Percentiles rank a stretch among this genome's conserved stretches.
Evolutionary conservation across 2,113 vertebrate genomes (phyloP).

Genomic region (Aegotheles bennettii): DNA sequence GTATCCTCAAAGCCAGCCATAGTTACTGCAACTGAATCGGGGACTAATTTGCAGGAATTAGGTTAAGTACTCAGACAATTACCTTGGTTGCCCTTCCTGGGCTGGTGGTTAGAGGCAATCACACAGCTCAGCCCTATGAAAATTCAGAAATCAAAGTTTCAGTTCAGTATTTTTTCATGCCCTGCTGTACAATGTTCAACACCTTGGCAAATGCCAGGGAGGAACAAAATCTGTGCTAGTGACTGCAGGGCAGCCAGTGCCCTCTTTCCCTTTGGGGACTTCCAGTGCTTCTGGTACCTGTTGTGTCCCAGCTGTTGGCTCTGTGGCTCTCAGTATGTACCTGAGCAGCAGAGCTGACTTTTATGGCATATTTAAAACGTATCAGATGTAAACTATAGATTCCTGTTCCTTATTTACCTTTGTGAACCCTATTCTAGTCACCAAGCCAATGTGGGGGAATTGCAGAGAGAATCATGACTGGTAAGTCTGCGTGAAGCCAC

Average conservation of each 20-base stretch:
- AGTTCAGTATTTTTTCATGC: background rate
- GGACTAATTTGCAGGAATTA: background rate
- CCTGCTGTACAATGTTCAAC: background rate
- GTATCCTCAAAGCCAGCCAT: background rate
- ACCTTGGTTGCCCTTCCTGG: background rate
- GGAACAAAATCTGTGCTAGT: background rate
- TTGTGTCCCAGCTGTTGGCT: background rate
- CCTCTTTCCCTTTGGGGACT: background rate
- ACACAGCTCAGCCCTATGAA: background rate
- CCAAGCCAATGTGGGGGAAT: background rate
- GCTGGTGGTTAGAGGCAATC: background rate
- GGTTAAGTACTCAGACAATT: background rate
- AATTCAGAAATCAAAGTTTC: background rate
- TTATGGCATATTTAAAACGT: background rate
- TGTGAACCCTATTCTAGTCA: background rate
- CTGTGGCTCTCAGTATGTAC: background rate
- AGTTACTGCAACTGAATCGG: background rate
- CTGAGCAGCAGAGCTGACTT: background rate
- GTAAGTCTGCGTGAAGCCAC: background rate
- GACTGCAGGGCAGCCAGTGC: background rate
- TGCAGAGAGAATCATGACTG: background rate
- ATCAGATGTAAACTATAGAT: background rate
- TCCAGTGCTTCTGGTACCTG: background rate
- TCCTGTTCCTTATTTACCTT: background rate
- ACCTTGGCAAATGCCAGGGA: background rate